phyloP scores from a whole-genome alignment of 37 sponge, comb jelly and placozoan species.

The Cliona cf. orientalis region DNA sequence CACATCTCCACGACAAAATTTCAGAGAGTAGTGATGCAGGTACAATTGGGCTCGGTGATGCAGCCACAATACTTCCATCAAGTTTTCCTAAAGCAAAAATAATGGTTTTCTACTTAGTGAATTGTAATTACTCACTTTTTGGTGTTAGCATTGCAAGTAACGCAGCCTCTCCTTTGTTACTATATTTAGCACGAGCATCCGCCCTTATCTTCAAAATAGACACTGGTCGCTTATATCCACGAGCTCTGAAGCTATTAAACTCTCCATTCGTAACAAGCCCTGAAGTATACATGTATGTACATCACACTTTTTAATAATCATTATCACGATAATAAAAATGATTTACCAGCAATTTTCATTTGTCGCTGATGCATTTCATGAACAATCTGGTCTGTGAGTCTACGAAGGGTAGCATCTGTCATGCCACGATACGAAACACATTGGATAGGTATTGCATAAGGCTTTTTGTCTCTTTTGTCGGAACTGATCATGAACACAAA shows the following conservation, averaged over 20 bases:
- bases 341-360: conserved; percentile 7
- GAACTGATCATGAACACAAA: conserved; percentile 38
- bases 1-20: not conserved
- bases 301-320: not conserved
- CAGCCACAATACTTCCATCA: too few relatives aligned
- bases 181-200: conserved; percentile 7
- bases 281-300: not conserved
- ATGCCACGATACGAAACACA: conserved; percentile 31
- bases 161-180: not conserved
- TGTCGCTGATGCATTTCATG: not conserved
- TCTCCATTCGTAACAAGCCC: conserved; percentile 20
- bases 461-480: conserved; percentile 11
- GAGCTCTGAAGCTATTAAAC: not conserved
- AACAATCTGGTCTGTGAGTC: not conserved
- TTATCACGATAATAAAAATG: not conserved
- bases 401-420: not conserved
- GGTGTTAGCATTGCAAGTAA: conserved; percentile 1
- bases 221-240: conserved; percentile 5
- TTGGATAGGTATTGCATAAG: conserved; percentile 53
- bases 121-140: not conserved
- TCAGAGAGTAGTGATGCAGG: not conserved
- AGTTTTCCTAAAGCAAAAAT: not conserved
- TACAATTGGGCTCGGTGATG: too few relatives aligned
- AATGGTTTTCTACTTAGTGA: not conserved
- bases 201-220: not conserved